A percentile compares a stretch with the other conserved stretches of the same genome.
Evolutionary conservation across 2,113 vertebrate genomes (phyloP).

Genomic region (Galeopterus variegatus): DNA sequence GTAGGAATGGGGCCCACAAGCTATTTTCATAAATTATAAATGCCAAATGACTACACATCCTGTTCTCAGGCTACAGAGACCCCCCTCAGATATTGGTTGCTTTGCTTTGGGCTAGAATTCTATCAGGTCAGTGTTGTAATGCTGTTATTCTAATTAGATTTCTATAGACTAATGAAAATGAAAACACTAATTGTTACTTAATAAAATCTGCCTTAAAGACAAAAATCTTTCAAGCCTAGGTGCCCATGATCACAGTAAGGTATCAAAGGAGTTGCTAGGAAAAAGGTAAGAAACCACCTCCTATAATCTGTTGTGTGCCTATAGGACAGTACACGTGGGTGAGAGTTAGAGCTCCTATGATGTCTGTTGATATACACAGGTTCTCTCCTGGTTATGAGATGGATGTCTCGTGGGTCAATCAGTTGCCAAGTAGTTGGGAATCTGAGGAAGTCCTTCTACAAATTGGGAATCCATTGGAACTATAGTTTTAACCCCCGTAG

Average conservation of each 20-base stretch:
- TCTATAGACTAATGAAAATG: conserved; percentile 22
- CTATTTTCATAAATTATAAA: conserved; percentile 52
- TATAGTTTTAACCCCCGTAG: not conserved
- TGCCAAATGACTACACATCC: not conserved
- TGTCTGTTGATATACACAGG: not conserved
- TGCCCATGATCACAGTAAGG: not conserved
- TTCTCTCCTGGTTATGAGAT: not conserved
- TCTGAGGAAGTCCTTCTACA: not conserved
- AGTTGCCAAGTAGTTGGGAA: not conserved
- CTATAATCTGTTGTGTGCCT: not conserved
- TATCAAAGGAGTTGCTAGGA: not conserved
- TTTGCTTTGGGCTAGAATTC: conserved; percentile 50
- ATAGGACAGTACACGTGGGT: too few relatives aligned
- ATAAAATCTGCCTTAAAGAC: conserved; percentile 53
- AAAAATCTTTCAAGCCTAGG: conserved; percentile 28
- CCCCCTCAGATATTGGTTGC: not conserved
- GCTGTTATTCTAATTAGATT: conserved; percentile 61
- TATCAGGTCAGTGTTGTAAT: not conserved
- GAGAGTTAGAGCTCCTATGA: fast-evolving
- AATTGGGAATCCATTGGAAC: not conserved
- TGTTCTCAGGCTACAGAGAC: not conserved
- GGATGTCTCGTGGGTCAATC: not conserved
- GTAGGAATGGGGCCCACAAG: not conserved
- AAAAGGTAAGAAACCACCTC: not conserved
- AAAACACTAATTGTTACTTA: conserved; percentile 47